A percentile compares a stretch with the other conserved stretches of the same genome.
phyloP scores from a whole-genome alignment of 2,797 vertebrate genomes.

The Paratrypauchen microcephalus region DNA sequence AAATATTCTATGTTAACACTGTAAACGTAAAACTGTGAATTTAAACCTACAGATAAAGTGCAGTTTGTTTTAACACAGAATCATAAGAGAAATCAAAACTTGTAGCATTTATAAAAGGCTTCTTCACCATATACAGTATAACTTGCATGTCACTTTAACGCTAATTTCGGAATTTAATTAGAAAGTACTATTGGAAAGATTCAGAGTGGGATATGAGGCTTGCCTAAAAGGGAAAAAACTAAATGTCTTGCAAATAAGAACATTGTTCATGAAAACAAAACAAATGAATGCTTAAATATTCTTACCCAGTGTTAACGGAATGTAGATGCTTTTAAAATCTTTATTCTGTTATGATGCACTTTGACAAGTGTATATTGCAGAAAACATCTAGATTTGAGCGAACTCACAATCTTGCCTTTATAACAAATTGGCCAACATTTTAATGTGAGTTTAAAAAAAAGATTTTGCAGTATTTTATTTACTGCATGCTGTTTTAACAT shows the following conservation, averaged over 20 bases:
- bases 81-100: constrained; percentile 51
- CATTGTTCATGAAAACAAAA: background rate
- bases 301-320: background rate
- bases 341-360: background rate
- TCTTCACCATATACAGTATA: background rate
- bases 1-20: constrained; percentile 50
- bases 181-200: background rate
- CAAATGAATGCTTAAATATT: background rate
- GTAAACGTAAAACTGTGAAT: constrained; percentile 70
- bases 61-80: constrained; percentile 59
- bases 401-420: constrained; percentile 26
- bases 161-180: background rate
- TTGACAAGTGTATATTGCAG: background rate
- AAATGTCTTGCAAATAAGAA: background rate
- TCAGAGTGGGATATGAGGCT: background rate
- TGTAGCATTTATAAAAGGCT: constrained; percentile 34
- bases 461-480: constrained; percentile 11
- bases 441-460: constrained; percentile 23
- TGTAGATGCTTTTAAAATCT: background rate
- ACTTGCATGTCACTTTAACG: background rate
- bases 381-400: constrained; percentile 8
- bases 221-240: background rate
- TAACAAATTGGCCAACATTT: constrained; percentile 14
- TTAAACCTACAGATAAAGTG: constrained; percentile 66
- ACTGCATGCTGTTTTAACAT: constrained; percentile 7